Base-by-base conservation (phyloP, 2,888 invertebrate species). In the Trichogramma dendrolimi region DNA sequence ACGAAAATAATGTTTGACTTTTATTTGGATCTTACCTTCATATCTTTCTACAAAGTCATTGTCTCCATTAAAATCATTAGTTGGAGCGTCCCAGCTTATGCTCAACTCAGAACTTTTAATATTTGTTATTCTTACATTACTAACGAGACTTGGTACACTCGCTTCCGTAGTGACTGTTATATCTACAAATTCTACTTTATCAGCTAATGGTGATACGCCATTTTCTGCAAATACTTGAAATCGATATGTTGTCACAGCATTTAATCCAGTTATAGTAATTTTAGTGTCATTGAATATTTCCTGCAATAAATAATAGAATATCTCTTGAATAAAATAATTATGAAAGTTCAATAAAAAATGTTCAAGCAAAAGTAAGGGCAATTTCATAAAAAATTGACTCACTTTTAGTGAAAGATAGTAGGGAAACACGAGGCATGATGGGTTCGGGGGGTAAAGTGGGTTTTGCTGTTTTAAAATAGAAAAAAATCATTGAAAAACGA, bases 141-240 rank as follows among this genome's bases (percentile, higher is more conserved):
- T 88, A 43, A 96, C 92, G 52, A 89, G 87, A 75, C 90, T 89
- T 0, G 88, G 85, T 49, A 90, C 88, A 47, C 88, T 87, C 0
- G 91, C 91, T 76, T 95, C 94, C 4, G 95, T 96, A n/a, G 92
- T 92, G 57, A 95, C 92, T 10, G 90, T 89, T 65, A 95, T 90
- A 77, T 94, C 94, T 10, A 90, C 86, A 80, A 86, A 92, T 73
- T n/a, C n/a, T n/a, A n/a, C n/a, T n/a, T n/a, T n/a, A 42, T 73
- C 80, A 71, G 68, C 81, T 75, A 67, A 76, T 66, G 84, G 84
- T 1, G 93, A 91, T 1, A 96, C 90, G 8, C 96, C 95, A 82
- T 96, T 97, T 79, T 91, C 89, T 58, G 94, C 90, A 80, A 88
- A 91, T 47, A 97, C 90, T 84, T 92, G 91, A 75, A 97, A 91